phyloP scores from a whole-genome alignment of 2,113 vertebrate genomes.

The Dromiciops gliroides region DNA sequence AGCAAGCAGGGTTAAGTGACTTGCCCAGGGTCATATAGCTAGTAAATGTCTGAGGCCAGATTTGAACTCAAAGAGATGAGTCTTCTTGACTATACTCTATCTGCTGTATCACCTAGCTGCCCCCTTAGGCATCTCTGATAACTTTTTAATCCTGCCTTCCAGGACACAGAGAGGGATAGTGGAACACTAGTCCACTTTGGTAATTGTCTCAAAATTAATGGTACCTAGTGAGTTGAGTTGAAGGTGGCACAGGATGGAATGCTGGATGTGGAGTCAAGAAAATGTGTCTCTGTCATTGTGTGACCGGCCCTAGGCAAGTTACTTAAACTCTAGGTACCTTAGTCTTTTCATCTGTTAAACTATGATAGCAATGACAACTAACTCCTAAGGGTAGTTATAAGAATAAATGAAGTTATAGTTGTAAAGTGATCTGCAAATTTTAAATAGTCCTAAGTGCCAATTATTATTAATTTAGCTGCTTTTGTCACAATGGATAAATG shows the following conservation, averaged over 20 bases:
- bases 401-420: background rate
- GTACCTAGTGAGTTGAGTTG: background rate
- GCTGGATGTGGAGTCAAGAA: background rate
- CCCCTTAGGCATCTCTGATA: background rate
- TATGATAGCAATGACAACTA: background rate
- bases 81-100: too few species aligned
- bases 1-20: too few species aligned
- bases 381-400: background rate
- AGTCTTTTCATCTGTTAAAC: background rate
- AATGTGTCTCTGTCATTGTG: background rate
- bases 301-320: background rate
- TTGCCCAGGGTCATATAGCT: too few species aligned
- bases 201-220: constrained; percentile 15
- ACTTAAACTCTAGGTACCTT: background rate
- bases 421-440: background rate
- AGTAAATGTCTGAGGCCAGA: too few species aligned
- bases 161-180: background rate
- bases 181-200: constrained; percentile 11
- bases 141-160: background rate
- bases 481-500: constrained; percentile 28
- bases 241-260: background rate
- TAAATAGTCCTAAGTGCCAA: background rate
- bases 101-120: too few species aligned
- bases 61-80: too few species aligned
- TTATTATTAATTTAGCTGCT: background rate